Percentiles rank a stretch among this genome's conserved stretches.
phyloP scores from a whole-genome alignment of 2,113 vertebrate species.

The Oceanodroma tethys region DNA sequence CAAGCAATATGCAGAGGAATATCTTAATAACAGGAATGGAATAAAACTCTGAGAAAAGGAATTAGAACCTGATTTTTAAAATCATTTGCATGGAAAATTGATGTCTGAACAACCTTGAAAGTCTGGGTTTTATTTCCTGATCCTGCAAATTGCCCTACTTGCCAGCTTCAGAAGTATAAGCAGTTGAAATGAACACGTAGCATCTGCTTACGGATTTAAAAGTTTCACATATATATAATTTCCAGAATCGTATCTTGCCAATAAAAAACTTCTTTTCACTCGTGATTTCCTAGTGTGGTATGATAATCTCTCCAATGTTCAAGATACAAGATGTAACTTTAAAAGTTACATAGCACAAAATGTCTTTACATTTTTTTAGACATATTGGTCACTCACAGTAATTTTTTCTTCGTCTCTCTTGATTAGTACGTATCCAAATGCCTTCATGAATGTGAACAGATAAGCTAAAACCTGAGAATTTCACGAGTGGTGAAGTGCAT shows the following conservation, averaged over 20 bases:
- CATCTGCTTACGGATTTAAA: not conserved
- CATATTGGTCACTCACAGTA: not conserved
- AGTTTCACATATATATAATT: not conserved
- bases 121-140: not conserved
- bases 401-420: not conserved
- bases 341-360: not conserved
- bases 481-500: conserved; percentile 8
- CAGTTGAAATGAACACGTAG: not conserved
- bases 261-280: not conserved
- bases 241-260: not conserved
- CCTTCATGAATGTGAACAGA: conserved; percentile 16
- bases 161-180: not conserved
- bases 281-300: not conserved
- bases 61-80: not conserved
- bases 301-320: not conserved
- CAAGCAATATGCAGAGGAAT: not conserved
- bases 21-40: not conserved
- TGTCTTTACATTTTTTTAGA: not conserved
- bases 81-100: not conserved
- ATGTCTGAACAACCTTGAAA: not conserved
- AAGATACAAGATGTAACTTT: not conserved
- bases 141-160: not conserved
- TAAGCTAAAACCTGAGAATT: conserved; percentile 53
- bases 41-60: not conserved
- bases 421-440: not conserved